phyloP scores from a whole-genome alignment of 2,113 vertebrate genomes.

The Hassar affinis region DNA sequence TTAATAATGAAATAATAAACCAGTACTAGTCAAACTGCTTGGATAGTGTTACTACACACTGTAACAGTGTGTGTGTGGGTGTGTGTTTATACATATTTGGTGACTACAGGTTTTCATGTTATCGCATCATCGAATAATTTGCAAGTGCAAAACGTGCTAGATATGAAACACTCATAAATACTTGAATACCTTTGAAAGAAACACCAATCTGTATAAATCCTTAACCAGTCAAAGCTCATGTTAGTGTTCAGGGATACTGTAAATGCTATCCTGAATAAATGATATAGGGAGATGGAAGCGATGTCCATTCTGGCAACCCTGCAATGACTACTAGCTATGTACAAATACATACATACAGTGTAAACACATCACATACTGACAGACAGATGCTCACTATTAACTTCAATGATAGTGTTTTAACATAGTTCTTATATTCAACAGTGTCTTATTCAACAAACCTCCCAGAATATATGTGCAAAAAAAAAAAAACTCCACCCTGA shows the following conservation, averaged over 20 bases:
- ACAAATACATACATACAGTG: not conserved
- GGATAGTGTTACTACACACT: not conserved
- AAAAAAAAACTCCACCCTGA: not conserved
- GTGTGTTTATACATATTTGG: not conserved
- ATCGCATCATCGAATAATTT: not conserved
- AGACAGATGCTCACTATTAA: not conserved
- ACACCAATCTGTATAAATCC: not conserved
- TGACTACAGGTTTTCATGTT: not conserved
- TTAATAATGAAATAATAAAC: not conserved
- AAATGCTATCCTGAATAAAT: not conserved
- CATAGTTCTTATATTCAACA: not conserved
- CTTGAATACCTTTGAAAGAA: not conserved
- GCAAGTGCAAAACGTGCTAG: not conserved
- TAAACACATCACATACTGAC: not conserved
- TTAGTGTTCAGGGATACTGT: not conserved
- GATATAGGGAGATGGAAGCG: not conserved
- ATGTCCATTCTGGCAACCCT: not conserved
- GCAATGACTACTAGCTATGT: not conserved
- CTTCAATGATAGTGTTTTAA: not conserved
- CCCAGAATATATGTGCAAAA: not conserved
- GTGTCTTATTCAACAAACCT: not conserved
- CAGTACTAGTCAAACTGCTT: not conserved
- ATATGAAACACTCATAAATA: not conserved
- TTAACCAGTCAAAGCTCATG: not conserved
- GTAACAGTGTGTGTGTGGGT: not conserved